phyloP scores from a whole-genome alignment of 2,797 vertebrate species.

The Gallirallus australis region DNA sequence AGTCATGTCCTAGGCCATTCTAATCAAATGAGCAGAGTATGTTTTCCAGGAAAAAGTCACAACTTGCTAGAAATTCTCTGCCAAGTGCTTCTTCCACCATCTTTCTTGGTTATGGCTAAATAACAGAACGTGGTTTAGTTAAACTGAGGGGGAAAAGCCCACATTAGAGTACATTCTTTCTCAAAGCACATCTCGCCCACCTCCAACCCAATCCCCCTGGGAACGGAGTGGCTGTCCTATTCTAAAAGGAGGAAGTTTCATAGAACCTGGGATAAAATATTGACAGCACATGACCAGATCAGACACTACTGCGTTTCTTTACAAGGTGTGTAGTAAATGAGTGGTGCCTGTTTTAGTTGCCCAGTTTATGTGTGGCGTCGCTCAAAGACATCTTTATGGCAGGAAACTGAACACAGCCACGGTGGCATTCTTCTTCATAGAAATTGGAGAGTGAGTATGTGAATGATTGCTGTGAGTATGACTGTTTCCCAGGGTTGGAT shows the following conservation, averaged over 20 bases:
- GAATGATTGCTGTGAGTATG: neutral
- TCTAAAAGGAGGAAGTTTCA: neutral
- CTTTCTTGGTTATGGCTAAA: neutral
- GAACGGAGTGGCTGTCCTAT: accelerated
- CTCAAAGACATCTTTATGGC: neutral
- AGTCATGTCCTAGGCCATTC: neutral
- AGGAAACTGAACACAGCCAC: neutral
- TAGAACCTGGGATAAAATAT: neutral
- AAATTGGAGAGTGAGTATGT: neutral
- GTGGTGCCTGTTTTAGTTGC: neutral
- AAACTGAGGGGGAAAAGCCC: neutral
- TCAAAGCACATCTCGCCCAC: neutral
- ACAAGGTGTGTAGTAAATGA: neutral
- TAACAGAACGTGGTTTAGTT: neutral
- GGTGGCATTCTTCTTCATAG: neutral
- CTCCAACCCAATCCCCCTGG: neutral
- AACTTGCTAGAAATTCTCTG: neutral
- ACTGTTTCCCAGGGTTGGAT: neutral
- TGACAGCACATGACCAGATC: neutral
- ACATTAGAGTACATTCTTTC: neutral
- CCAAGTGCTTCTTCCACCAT: neutral
- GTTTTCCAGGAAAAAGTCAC: constrained; percentile 6
- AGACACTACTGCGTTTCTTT: neutral
- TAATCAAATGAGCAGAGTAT: neutral
- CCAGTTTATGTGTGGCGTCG: accelerated